Percentiles rank a stretch among this genome's conserved stretches.
Evolutionary conservation across 2,888 invertebrate species (phyloP).

Genomic region (Anarsia innoxiella): DNA sequence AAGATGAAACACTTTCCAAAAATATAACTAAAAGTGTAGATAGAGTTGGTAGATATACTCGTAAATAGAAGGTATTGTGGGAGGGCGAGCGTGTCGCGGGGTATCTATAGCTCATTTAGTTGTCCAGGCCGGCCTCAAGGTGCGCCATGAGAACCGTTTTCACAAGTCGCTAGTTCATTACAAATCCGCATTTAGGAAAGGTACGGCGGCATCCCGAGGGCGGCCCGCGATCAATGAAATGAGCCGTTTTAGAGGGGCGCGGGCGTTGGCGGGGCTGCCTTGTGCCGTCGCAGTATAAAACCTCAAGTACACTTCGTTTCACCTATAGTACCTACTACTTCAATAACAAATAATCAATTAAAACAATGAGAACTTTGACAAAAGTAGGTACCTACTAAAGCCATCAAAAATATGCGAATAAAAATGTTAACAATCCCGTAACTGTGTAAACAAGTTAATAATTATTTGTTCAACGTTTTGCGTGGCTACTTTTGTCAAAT

Average conservation of each 20-base stretch:
- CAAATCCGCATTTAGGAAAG: too few species aligned
- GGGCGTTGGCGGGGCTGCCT: conserved; percentile 1
- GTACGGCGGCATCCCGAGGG: too few species aligned
- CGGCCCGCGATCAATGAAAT: neutral
- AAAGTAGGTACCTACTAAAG: conserved; percentile 43
- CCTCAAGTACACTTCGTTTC: conserved; percentile 43
- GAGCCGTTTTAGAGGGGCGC: conserved; percentile 12
- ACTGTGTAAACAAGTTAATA: conserved; percentile 24
- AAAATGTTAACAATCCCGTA: conserved; percentile 28
- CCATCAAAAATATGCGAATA: conserved; percentile 33
- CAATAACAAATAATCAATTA: conserved; percentile 34
- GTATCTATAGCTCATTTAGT: too few species aligned
- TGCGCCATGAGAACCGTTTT: too few species aligned
- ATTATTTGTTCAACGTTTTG: conserved; percentile 16
- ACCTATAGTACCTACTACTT: conserved; percentile 35
- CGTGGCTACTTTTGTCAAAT: conserved; percentile 49
- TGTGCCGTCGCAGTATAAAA: conserved; percentile 27
- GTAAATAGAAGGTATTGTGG: neutral
- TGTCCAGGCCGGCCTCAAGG: too few species aligned
- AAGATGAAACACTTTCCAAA: conserved; percentile 33
- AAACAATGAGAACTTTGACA: conserved; percentile 51
- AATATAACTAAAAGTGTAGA: conserved; percentile 39
- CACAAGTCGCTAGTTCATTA: too few species aligned
- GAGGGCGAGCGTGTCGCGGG: neutral
- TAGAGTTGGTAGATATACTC: too few species aligned